These are phyloP conservation scores for Nixonia krombeini DNA, from an alignment of 1,140 invertebrate species.

Conservation along the genomic window DNA sequence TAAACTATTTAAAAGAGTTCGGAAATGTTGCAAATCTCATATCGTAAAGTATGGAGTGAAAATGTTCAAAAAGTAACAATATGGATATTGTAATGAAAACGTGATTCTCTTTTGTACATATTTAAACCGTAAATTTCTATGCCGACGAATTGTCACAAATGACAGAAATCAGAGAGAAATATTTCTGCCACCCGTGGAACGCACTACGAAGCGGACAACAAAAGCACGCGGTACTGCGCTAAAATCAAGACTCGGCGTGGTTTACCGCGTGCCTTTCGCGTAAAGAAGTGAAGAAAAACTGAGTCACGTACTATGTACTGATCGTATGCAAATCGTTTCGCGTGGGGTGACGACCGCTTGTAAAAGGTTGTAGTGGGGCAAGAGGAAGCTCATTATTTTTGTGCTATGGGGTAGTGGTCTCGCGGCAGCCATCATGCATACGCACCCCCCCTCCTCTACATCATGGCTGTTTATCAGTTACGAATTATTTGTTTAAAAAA, in stretches of 20 bases:
- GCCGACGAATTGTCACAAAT: too few species aligned
- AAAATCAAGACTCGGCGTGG: constrained; percentile 54
- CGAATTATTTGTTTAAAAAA: constrained; percentile 39
- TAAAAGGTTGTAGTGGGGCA: constrained; percentile 47
- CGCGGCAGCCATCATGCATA: constrained; percentile 64
- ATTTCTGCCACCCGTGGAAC: too few species aligned
- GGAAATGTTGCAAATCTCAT: too few species aligned
- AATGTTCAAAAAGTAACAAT: too few species aligned
- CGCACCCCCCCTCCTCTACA: constrained; percentile 42
- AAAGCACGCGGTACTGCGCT: constrained; percentile 18
- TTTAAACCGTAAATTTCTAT: too few species aligned
- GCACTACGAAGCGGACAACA: too few species aligned
- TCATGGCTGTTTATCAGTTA: constrained; percentile 25
- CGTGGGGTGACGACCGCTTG: constrained; percentile 56
- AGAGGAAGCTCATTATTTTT: constrained; percentile 62
- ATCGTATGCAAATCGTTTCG: constrained; percentile 65
- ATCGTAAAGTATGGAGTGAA: too few species aligned
- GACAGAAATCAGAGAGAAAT: too few species aligned
- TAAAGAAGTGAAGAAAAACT: constrained; percentile 54
- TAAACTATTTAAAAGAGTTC: too few species aligned
- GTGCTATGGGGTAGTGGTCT: constrained; percentile 50
- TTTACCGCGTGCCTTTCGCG: constrained; percentile 50
- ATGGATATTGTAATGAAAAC: too few species aligned
- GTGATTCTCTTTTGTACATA: too few species aligned
- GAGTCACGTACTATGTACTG: constrained; percentile 51